These are phyloP conservation scores for Alca torda DNA, from an alignment of 2,797 vertebrate species.

Conservation along the genomic window DNA sequence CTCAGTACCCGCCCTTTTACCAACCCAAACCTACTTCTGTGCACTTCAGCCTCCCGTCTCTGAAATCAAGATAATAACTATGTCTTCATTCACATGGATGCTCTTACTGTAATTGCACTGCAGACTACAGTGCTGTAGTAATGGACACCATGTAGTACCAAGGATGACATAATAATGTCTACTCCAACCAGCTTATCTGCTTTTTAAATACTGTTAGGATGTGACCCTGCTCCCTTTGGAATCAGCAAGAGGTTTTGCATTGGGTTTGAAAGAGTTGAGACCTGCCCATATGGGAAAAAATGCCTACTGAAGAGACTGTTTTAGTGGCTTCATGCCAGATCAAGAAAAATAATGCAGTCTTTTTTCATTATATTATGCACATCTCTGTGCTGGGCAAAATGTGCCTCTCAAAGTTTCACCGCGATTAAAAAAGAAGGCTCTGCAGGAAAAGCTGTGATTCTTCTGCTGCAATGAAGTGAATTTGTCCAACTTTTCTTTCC, in stretches of 20 bases:
- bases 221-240: neutral
- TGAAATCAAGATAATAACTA: neutral
- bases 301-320: neutral
- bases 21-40: neutral
- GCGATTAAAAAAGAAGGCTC: neutral
- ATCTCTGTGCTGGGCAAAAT: neutral
- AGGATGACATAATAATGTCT: neutral
- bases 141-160: neutral
- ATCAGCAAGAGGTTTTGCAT: neutral
- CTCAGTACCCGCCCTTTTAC: neutral
- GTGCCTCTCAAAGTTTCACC: neutral
- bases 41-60: neutral
- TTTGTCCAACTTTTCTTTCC: neutral
- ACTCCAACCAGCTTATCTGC: neutral
- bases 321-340: neutral
- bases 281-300: neutral
- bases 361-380: neutral
- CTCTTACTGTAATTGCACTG: neutral
- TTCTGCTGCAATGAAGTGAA: neutral
- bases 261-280: neutral
- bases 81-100: neutral
- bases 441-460: neutral
- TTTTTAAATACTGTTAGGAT: neutral
- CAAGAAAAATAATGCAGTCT: neutral
- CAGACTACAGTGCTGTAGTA: neutral